Conservation (phyloP, 2,888 invertebrate genomes). For the Gymnocheta viridis region DNA sequence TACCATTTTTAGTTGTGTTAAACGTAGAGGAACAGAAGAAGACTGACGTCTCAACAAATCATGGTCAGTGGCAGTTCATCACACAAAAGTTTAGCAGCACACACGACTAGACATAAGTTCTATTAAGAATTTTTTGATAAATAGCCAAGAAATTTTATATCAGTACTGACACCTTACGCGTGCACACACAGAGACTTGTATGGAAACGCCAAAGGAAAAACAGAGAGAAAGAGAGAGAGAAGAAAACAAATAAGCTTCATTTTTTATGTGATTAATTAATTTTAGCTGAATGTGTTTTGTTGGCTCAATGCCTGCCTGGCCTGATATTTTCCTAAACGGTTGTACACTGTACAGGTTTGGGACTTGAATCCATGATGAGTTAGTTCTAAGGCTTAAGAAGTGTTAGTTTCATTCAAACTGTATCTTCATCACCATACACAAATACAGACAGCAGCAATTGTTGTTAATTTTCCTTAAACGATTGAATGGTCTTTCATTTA, state of each 20-base stretch:
- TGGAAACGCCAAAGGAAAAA: background rate
- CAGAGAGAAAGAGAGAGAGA: background rate
- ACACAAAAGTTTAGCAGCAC: constrained; percentile 31
- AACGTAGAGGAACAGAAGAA: constrained; percentile 16
- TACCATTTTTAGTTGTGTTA: constrained; percentile 60
- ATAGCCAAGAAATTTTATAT: constrained; percentile 50
- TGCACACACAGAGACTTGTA: background rate
- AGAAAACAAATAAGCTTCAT: background rate
- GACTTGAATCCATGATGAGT: background rate
- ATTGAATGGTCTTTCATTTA: constrained; percentile 40
- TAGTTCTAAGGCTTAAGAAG: background rate
- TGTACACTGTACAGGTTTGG: background rate
- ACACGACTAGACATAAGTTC: constrained; percentile 26
- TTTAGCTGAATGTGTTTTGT: background rate
- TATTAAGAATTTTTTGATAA: constrained; percentile 25
- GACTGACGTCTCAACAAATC: constrained; percentile 48
- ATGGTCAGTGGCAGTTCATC: constrained; percentile 61
- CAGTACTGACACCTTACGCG: background rate
- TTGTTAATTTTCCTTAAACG: constrained; percentile 46
- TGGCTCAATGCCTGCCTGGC: background rate
- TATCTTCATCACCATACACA: background rate
- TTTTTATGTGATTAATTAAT: constrained; percentile 45
- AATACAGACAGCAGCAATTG: background rate
- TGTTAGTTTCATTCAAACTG: background rate
- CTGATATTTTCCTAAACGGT: background rate